Percentiles rank a stretch among this genome's conserved stretches.
Conservation (phyloP, 2,797 vertebrate species). For the Gastrophryne carolinensis region DNA sequence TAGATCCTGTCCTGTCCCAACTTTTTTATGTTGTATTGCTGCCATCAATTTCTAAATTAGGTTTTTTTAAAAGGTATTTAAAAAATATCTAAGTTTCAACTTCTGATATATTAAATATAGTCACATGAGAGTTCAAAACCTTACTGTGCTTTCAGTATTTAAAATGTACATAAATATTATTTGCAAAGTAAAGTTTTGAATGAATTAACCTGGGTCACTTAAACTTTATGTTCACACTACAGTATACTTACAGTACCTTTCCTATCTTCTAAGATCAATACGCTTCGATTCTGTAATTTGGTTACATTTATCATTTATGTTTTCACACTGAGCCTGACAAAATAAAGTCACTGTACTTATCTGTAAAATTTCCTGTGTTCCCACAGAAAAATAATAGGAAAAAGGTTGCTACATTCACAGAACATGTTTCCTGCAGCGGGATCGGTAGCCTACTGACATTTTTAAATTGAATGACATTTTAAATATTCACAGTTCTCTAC, state of each 20-base stretch:
- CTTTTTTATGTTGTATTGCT: too few relatives aligned
- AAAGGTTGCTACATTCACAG: conserved; percentile 63
- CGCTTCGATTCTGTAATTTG: background rate
- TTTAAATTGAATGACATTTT: conserved; percentile 91
- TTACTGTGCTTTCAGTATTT: too few relatives aligned
- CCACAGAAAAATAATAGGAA: conserved; percentile 65
- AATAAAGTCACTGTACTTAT: background rate
- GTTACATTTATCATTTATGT: background rate
- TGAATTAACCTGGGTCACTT: background rate
- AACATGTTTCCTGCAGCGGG: conserved; percentile 70
- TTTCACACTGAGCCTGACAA: background rate
- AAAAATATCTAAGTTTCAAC: too few relatives aligned
- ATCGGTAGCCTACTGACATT: conserved; percentile 82
- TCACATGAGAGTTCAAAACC: too few relatives aligned
- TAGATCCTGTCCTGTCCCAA: too few relatives aligned
- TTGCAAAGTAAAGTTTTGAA: too few relatives aligned
- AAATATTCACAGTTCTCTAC: conserved; percentile 87
- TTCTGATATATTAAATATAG: too few relatives aligned
- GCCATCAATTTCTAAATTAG: background rate
- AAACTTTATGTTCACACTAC: background rate
- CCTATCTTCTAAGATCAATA: background rate
- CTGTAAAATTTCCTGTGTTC: conserved; percentile 25
- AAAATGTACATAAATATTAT: too few relatives aligned
- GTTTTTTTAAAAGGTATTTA: too few relatives aligned
- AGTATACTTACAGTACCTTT: background rate